Evolutionary conservation across 23 tunicate genomes (phyloP), one percentile per base, ranked within the genome.

Genomic region (Clavelina lepadiformis): DNA sequence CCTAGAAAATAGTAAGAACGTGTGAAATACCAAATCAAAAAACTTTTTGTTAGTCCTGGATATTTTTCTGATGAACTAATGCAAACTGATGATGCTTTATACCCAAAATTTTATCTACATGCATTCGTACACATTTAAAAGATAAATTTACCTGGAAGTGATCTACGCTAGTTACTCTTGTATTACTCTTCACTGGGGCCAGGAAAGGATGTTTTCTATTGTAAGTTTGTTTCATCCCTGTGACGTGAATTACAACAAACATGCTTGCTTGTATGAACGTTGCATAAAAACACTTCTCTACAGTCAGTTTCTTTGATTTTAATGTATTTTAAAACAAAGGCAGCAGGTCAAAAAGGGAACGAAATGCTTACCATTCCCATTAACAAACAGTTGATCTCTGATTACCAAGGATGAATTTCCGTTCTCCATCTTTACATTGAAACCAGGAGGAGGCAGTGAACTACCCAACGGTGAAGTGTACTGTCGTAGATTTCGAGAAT

Each of bases 111-210:
- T n/a, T n/a, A n/a, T n/a, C n/a, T n/a, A n/a, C n/a, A n/a, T n/a
- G n/a, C n/a, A n/a, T n/a, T n/a, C n/a, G n/a, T n/a, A n/a, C n/a
- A n/a, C n/a, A n/a, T n/a, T n/a, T n/a, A n/a, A n/a, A n/a, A n/a
- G n/a, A n/a, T n/a, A 33, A 24, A 24, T 3, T 51, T 4, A 60
- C 87, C 75, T 93, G 99, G 73, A 92, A 92, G 68, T 92, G 98
- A 22, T 72, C 67, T 29, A 36, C 46, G 13, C 77, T 31, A 11
- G 98, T 92, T 2, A 83, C 93, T 46, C 98, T 67, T 1, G 11
- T 28, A 44, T 77, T 83, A 18, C 22, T 20, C 34, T 31, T 72
- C 24, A 86, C 51, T 19, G 20, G 5, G 4, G 95, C 80, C 18
- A 15, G 30, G 41, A 53, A 86, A 1, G 95, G 95, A 51, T 86